A percentile compares a stretch with the other conserved stretches of the same genome.
phyloP scores from a whole-genome alignment of 2,797 vertebrate species.

The Falco peregrinus region DNA sequence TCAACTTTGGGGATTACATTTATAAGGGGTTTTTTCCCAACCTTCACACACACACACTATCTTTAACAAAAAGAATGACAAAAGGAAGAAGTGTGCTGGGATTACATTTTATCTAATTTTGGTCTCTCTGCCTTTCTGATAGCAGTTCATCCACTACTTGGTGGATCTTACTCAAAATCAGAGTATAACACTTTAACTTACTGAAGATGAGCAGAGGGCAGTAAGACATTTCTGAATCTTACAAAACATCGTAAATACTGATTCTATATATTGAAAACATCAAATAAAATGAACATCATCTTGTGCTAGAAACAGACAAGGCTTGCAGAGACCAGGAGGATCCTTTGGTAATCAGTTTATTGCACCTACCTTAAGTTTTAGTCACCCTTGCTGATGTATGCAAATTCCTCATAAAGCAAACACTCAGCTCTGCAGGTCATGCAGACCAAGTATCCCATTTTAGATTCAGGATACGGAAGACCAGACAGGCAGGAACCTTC shows the following conservation, averaged over 20 bases:
- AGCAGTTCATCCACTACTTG: background rate
- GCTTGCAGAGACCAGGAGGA: background rate
- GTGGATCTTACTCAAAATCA: background rate
- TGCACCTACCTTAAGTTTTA: background rate
- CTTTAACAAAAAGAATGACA: background rate
- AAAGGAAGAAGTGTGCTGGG: background rate
- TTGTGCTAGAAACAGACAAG: background rate
- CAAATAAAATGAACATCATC: background rate
- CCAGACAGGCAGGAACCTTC: background rate
- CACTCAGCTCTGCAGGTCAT: background rate
- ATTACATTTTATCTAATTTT: background rate
- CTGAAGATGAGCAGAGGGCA: background rate
- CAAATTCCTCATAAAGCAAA: background rate
- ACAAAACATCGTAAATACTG: background rate
- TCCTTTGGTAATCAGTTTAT: background rate
- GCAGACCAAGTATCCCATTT: background rate
- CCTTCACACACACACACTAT: too few species aligned
- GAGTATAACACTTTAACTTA: background rate
- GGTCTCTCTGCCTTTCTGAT: background rate
- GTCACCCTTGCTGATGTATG: background rate
- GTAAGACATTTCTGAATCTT: background rate
- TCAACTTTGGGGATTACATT: background rate
- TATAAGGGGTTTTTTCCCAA: background rate
- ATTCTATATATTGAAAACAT: background rate
- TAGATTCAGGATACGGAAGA: background rate